Evolutionary conservation across 2,888 invertebrate species (phyloP), one percentile per base, ranked within the genome.

Genomic region (Diplazon laetatorius): DNA sequence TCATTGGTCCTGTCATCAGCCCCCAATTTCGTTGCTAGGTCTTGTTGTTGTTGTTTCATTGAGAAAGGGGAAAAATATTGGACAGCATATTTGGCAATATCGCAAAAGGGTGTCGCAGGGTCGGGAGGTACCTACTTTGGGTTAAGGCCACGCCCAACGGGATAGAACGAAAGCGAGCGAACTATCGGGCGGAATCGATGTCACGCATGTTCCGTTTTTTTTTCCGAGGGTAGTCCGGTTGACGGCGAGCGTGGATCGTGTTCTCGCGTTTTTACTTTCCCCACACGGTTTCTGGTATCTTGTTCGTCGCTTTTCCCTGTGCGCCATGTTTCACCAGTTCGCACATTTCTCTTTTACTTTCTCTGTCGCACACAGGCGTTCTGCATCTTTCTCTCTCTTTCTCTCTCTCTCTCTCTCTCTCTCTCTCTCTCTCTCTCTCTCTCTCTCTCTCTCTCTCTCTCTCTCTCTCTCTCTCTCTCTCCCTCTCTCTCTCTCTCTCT

Each of bases 161-260:
- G 52, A 44, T 22, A 44, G 25, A 39, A 16, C 5, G 59, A 46
- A 37, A 8, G 12, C 20, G 44, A 25, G 37, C 8, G 12, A 57
- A 25, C 18, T 76, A 52, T 55, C 66, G 55, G 22, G 52, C 39
- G 52, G 66, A 72, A 76, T 66, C 39, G 66, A 72, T 62, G 72
- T 66, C 60, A 52, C 55, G 72, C 60, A 42, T 68, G 66, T 77
- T 55, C 72, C n/a, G n/a, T n/a, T n/a, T 37, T 72, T 62, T 71
- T 76, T 57, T 65, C 68, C 63, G 16, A 30, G 57, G 62, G 46
- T 42, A 16, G 68, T 42, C 46, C 55, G 72, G 62, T 68, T 46
- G 25, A 16, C 57, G 42, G 14, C n/a, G n/a, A n/a, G n/a, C n/a
- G n/a, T n/a, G 39, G 22, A 14, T 12, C 35, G 25, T 8, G 52